Evolutionary conservation across 2,113 vertebrate species (phyloP).

Genomic region (Jacana jacana): DNA sequence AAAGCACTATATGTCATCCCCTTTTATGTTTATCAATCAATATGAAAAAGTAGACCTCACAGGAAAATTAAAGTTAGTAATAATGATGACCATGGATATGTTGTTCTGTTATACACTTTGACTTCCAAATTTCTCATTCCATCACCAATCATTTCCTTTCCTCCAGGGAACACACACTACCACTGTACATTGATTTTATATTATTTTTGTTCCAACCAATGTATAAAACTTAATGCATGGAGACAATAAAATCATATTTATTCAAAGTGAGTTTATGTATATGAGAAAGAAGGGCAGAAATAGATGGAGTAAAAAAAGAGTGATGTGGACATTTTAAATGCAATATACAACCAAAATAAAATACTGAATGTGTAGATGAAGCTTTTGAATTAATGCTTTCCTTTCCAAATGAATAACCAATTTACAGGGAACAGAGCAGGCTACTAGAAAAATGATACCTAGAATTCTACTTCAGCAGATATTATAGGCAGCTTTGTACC

Average conservation of each 20-base stretch:
- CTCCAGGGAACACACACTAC: neutral
- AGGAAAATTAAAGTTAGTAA: neutral
- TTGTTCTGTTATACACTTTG: neutral
- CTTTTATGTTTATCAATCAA: neutral
- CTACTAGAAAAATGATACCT: neutral
- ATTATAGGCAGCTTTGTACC: neutral
- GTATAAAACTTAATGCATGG: conserved; percentile 13
- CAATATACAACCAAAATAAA: neutral
- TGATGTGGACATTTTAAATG: neutral
- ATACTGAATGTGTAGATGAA: neutral
- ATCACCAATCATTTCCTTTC: conserved; percentile 14
- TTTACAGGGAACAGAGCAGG: neutral
- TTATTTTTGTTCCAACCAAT: conserved; percentile 16
- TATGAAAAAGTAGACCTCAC: neutral
- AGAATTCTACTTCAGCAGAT: neutral
- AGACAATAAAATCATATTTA: neutral
- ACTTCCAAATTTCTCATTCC: conserved; percentile 18
- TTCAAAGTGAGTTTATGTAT: neutral
- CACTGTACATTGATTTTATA: neutral
- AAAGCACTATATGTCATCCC: neutral
- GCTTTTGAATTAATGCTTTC: neutral
- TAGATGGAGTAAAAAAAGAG: neutral
- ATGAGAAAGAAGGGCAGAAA: neutral
- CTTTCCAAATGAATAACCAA: neutral
- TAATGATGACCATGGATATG: neutral